These are phyloP conservation scores for Papilio elwesi DNA, from an alignment of 2,888 invertebrate species.

Conservation along the genomic window DNA sequence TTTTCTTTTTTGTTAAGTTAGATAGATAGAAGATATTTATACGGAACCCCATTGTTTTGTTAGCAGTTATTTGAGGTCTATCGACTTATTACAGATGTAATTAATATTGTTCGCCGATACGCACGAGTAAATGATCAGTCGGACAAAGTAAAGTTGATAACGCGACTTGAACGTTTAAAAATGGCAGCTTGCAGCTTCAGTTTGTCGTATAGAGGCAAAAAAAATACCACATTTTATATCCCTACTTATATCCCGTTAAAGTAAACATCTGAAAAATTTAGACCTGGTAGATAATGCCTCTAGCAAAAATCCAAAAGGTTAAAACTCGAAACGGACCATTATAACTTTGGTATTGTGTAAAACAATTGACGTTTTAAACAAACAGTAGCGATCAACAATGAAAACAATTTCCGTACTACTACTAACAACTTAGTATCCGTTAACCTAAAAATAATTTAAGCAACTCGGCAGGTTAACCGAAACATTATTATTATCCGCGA, in stretches of 20 bases:
- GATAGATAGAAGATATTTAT: too few relatives aligned
- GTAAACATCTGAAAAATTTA: too few relatives aligned
- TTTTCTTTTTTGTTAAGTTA: too few relatives aligned
- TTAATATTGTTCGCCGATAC: constrained; percentile 76
- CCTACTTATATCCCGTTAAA: too few relatives aligned
- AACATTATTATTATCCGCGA: constrained; percentile 42
- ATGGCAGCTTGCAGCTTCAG: neutral
- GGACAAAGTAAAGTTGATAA: constrained; percentile 65
- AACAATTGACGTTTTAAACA: neutral
- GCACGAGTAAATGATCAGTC: constrained; percentile 70
- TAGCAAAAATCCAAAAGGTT: too few relatives aligned
- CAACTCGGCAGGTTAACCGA: constrained; percentile 47
- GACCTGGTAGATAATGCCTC: too few relatives aligned
- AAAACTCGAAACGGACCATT: too few relatives aligned
- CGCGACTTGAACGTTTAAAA: constrained; percentile 68
- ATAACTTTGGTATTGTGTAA: too few relatives aligned
- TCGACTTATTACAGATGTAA: constrained; percentile 71
- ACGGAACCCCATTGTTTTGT: constrained; percentile 48
- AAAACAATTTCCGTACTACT: neutral
- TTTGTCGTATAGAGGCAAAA: neutral
- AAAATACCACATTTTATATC: too few relatives aligned
- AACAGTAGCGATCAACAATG: neutral
- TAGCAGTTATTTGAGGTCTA: constrained; percentile 50
- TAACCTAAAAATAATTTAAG: constrained; percentile 11
- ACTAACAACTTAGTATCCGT: neutral